Evolutionary conservation across 1,140 invertebrate genomes (phyloP).

Genomic region (Drosophila punjabiensis): DNA sequence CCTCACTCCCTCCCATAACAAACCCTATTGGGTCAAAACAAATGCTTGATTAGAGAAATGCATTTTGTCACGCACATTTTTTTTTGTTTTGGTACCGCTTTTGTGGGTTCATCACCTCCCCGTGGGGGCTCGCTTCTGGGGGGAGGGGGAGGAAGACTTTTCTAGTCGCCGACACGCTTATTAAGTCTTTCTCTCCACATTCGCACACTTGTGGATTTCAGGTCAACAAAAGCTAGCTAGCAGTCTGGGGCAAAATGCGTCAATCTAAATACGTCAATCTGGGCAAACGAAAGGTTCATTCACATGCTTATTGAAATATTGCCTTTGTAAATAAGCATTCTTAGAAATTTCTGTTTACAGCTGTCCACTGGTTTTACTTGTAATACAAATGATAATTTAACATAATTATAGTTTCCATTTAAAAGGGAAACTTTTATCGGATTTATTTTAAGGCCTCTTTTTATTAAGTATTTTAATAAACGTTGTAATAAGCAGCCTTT

Average conservation of each 20-base stretch:
- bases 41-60: slow-evolving; percentile 63
- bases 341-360: neutral
- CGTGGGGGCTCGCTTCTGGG: slow-evolving; percentile 1
- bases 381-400: too few relatives aligned
- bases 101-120: slow-evolving; percentile 26
- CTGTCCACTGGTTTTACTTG: too few relatives aligned
- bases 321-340: neutral
- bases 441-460: neutral
- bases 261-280: slow-evolving; percentile 28
- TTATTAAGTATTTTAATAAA: too few relatives aligned
- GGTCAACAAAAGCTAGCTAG: slow-evolving; percentile 15
- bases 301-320: slow-evolving; percentile 6
- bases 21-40: slow-evolving; percentile 48
- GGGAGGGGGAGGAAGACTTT: slow-evolving; percentile 6
- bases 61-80: slow-evolving; percentile 75
- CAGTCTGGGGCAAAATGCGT: slow-evolving; percentile 23
- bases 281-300: slow-evolving; percentile 16
- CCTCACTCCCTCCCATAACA: neutral
- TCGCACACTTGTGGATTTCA: slow-evolving; percentile 65
- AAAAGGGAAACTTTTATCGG: too few relatives aligned
- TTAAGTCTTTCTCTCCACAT: slow-evolving; percentile 38
- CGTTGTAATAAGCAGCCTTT: neutral
- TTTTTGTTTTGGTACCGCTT: slow-evolving; percentile 34
- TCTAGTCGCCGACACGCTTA: slow-evolving; percentile 43
- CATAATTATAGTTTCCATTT: neutral